Base-by-base conservation (phyloP, 2,113 vertebrate genomes). In the Protomyctophum bolini region DNA sequence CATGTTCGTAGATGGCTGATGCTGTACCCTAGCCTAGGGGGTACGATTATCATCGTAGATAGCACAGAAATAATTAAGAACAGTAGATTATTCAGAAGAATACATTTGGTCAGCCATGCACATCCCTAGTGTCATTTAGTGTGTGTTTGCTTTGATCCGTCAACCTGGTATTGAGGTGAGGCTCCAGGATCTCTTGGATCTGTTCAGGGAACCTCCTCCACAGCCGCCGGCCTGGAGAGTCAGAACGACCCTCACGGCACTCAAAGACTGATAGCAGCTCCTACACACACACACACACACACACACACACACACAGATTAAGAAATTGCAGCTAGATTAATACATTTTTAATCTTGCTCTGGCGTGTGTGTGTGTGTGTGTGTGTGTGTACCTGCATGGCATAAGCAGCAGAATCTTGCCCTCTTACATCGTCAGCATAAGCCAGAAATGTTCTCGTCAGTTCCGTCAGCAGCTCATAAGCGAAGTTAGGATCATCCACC, bases 141-240 rank as follows among this genome's bases (percentile, higher is more conserved):
- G 21, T 21, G 21, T 21, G 21, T 21, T 21, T 21, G 21, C 21
- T 41, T 41, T 41, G 33, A 41, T 41, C 3, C 12, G 57, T 6
- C 69, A 74, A 99, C 98, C 97, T 94, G 88, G 96, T 98, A 88
- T 96, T 98, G 57, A 98, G 93, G 80, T 99, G 98, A 63, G 98
- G 97, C 83, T 99, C 97, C 83, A 99, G 86, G 58, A 99, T 98
- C 91, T 99, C 98, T 69, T 98, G 96, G 80, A 98, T 93, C 0
- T 98, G 97, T 63, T 99, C 98, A 15, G 97, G 98, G 90, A 99
- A 98, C 69, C 95, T 95, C 68, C 93, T 96, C 98, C 98, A 99
- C 55, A 99, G 90, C 3, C 95, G 95, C 9, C 95, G 92, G 11
- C 98, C 97, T 0, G 94, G 75, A 1, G 95, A 93, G 77, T 96